phyloP scores from a whole-genome alignment of 2,797 vertebrate genomes.

The Xenops minutus region DNA sequence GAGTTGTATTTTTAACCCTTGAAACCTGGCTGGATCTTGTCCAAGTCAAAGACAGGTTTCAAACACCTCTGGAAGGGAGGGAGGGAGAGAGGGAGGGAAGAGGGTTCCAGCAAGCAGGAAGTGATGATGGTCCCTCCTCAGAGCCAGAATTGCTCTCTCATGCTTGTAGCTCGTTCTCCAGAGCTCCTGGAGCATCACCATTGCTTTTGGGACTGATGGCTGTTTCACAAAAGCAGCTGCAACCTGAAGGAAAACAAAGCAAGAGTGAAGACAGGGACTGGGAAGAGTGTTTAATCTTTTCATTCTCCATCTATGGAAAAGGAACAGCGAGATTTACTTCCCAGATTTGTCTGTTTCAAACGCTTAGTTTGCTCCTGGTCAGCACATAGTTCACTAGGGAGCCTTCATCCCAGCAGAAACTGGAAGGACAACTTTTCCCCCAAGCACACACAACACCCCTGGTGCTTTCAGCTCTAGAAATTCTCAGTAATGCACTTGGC shows the following conservation, averaged over 20 bases:
- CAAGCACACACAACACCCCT: accelerated
- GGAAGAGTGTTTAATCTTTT: background rate
- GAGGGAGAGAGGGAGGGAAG: accelerated
- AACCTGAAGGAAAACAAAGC: background rate
- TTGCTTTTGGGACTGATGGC: background rate
- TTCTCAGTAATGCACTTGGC: background rate
- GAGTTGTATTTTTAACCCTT: background rate
- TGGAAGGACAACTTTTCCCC: background rate
- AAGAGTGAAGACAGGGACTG: background rate
- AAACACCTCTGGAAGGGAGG: background rate
- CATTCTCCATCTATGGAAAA: background rate
- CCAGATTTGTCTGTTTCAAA: background rate
- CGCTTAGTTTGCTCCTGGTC: background rate
- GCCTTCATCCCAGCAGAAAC: background rate
- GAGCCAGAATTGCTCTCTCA: background rate
- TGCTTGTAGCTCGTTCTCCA: background rate
- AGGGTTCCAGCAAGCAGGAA: background rate
- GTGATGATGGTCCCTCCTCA: background rate
- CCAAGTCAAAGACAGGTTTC: background rate
- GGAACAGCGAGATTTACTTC: background rate
- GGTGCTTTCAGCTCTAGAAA: background rate
- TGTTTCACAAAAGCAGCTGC: background rate
- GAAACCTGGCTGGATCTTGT: background rate
- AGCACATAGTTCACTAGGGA: background rate
- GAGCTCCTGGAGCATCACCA: background rate